Percentiles rank a stretch among this genome's conserved stretches.
These are phyloP conservation scores for Timema cristinae DNA, from an alignment of 2,888 invertebrate species.

Conservation along the genomic window DNA sequence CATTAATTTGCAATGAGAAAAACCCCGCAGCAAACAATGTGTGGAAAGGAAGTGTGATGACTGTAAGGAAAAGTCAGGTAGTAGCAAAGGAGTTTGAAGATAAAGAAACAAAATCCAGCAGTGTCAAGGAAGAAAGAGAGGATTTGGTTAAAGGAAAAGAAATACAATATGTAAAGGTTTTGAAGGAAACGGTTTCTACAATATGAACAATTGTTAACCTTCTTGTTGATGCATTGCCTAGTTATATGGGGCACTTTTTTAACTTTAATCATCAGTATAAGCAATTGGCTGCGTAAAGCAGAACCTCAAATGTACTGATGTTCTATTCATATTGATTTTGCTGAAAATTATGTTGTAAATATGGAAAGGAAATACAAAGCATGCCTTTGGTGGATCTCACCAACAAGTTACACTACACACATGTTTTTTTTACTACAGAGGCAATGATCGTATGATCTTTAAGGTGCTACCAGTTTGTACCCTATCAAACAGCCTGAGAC, in stretches of 20 bases:
- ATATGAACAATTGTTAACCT: constrained; percentile 4
- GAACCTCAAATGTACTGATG: constrained; percentile 8
- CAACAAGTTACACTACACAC: not conserved
- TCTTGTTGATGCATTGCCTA: constrained; percentile 10
- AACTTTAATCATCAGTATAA: not conserved
- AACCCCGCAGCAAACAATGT: not conserved
- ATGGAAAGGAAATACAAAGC: not conserved
- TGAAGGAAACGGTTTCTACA: constrained; percentile 9
- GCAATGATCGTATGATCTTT: not conserved
- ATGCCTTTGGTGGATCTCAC: not conserved
- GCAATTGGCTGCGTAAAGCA: not conserved
- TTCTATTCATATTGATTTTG: constrained; percentile 14
- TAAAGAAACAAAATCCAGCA: constrained; percentile 5
- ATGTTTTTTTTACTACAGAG: constrained; percentile 12
- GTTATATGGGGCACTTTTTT: constrained; percentile 3
- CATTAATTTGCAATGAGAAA: not conserved
- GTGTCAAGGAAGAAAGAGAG: not conserved
- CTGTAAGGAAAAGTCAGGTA: constrained; percentile 6
- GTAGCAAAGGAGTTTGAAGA: constrained; percentile 12
- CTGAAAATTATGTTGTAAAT: not conserved
- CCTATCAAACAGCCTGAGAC: constrained; percentile 9
- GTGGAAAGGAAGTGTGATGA: not conserved
- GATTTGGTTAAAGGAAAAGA: constrained; percentile 12
- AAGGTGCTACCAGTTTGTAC: constrained; percentile 13
- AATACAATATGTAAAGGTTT: constrained; percentile 2